These are phyloP conservation scores for Drosophila mayaguana DNA, from an alignment of 2,888 invertebrate genomes.

Conservation along the genomic window DNA sequence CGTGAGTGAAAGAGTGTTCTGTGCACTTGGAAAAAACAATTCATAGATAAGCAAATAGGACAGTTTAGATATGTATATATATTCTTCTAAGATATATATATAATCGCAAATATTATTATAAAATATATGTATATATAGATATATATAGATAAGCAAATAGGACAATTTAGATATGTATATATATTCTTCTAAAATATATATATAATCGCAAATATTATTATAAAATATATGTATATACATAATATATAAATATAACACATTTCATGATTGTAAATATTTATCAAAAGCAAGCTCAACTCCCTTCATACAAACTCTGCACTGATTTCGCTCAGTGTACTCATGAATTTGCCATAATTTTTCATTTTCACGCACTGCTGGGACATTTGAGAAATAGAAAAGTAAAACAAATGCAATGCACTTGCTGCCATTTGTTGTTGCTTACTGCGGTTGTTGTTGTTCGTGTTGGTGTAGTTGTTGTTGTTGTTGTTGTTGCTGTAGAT, in stretches of 20 bases:
- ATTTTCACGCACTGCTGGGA: slow-evolving; percentile 79
- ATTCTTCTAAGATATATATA: not conserved
- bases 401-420: slow-evolving; percentile 29
- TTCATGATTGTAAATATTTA: too few species aligned
- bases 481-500: not conserved
- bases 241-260: too few species aligned
- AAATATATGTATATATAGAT: too few species aligned
- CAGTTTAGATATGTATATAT: too few species aligned
- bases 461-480: slow-evolving; percentile 5
- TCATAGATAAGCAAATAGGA: too few species aligned
- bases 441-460: not conserved
- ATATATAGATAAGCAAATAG: too few species aligned
- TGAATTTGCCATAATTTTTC: slow-evolving; percentile 76
- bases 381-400: slow-evolving; percentile 58
- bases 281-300: not conserved
- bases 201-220: not conserved
- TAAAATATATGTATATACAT: not conserved
- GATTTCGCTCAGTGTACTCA: slow-evolving; percentile 15
- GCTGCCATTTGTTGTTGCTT: slow-evolving; percentile 12
- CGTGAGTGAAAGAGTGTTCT: not conserved
- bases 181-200: not conserved
- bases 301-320: not conserved
- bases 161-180: too few species aligned
- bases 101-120: not conserved
- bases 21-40: slow-evolving; percentile 1